Evolutionary conservation across 2,888 invertebrate genomes (phyloP), one percentile per base, ranked within the genome.

Genomic region (Eilema sororculum): DNA sequence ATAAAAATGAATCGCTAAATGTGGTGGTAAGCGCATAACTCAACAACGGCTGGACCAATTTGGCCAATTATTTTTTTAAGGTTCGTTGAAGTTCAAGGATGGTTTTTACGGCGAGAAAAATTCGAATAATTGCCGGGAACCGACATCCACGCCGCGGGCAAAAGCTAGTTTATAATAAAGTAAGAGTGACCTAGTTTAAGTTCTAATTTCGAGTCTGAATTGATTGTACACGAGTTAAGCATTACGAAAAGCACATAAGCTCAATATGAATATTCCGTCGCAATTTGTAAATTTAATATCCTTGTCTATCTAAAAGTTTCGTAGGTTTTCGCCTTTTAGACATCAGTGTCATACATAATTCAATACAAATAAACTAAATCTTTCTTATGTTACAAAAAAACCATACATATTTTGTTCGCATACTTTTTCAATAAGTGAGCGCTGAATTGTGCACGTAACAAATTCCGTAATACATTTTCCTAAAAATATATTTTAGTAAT

Each of bases 211-310:
- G 0, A 46, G 20, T 20, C 6, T 46, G 20, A 20, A 46, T 16
- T 5, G 20, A n/a, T 52, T 52, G 13, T 0, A 41, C 37, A 41
- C 41, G 13, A 37, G 37, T 37, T 16, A 41, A 52, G n/a, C 20
- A 9, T 6, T n/a, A 52, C 46, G 20, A 46, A 20, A 46, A 46
- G 20, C 46, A 46, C 52, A 52, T 52, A n/a, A 9, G 52, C 52
- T n/a, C 52, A 52, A 52, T 85, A 84, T 84, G 79, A 84, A 86
- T 87, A 84, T 84, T 85, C 82, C 78, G 77, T 78, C 80, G 74
- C 73, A 78, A 83, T 82, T 84, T 81, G 69, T 74, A 81, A 83
- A 84, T 84, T 85, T 83, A 84, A 87, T 88, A 84, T 86, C 82
- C 68, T 78, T 79, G 72, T 70, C 67, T 79, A 76, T 80, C 71